These are phyloP conservation scores for Suillia variegata DNA, from an alignment of 2,888 invertebrate genomes.

Conservation along the genomic window DNA sequence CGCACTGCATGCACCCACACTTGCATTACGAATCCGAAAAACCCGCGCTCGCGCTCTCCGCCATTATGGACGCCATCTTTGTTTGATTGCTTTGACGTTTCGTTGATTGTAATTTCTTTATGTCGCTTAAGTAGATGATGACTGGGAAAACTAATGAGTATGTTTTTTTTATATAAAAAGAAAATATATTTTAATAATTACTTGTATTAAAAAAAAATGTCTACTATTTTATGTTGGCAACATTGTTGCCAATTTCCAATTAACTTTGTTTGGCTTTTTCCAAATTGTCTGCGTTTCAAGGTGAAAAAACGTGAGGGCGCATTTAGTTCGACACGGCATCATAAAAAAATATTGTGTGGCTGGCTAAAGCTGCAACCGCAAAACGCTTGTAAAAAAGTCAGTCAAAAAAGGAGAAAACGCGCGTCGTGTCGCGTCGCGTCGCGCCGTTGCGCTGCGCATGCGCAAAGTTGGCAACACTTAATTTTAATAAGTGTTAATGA, in stretches of 20 bases:
- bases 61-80: not conserved
- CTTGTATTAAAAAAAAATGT: too few species aligned
- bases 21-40: not conserved
- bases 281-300: too few species aligned
- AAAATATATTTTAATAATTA: too few species aligned
- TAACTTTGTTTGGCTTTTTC: not conserved
- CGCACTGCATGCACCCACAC: not conserved
- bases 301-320: not conserved
- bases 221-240: not conserved
- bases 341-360: not conserved
- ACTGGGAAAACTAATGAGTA: too few species aligned
- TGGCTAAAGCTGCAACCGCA: not conserved
- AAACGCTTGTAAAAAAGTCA: not conserved
- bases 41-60: not conserved
- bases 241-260: constrained; percentile 1
- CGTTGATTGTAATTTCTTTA: too few species aligned
- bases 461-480: constrained; percentile 36
- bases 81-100: not conserved
- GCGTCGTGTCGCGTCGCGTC: too few species aligned
- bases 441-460: not conserved
- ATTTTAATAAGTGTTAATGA: constrained; percentile 58
- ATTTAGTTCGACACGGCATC: not conserved
- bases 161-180: too few species aligned
- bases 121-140: too few species aligned
- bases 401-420: not conserved